phyloP scores from a whole-genome alignment of 2,113 vertebrate genomes.

The Peromyscus leucopus region DNA sequence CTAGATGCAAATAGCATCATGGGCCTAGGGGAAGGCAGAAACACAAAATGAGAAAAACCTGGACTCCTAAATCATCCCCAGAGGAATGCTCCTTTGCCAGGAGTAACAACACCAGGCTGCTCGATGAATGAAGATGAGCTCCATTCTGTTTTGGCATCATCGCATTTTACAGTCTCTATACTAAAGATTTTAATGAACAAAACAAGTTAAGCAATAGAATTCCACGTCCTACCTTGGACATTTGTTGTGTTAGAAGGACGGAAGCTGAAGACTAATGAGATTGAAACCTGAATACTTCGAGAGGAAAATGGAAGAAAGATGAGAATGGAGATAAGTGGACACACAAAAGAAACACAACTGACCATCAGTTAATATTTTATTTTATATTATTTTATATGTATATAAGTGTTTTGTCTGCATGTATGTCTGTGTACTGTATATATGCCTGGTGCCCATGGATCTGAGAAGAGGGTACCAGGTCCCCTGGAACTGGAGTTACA shows the following conservation, averaged over 20 bases:
- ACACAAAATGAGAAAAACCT: neutral
- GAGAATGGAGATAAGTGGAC: neutral
- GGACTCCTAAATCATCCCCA: constrained; percentile 1
- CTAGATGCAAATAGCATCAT: neutral
- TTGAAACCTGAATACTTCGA: neutral
- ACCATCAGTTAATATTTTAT: neutral
- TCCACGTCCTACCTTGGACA: neutral
- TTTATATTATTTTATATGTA: neutral
- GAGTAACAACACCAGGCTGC: neutral
- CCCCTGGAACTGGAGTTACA: neutral
- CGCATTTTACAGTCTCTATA: neutral
- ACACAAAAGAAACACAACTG: neutral
- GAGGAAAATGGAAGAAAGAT: neutral
- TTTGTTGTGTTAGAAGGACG: neutral
- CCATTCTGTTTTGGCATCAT: neutral
- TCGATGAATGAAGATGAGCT: neutral
- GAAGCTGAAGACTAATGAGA: neutral
- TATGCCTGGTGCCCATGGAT: neutral
- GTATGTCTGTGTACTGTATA: neutral
- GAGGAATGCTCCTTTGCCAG: neutral
- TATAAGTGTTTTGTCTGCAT: neutral
- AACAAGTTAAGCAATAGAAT: neutral
- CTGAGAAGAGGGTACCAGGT: neutral
- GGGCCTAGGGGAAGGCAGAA: neutral
- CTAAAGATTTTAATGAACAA: neutral